Base-by-base conservation (phyloP, 2,888 invertebrate species). In the Pyrgus malvae region DNA sequence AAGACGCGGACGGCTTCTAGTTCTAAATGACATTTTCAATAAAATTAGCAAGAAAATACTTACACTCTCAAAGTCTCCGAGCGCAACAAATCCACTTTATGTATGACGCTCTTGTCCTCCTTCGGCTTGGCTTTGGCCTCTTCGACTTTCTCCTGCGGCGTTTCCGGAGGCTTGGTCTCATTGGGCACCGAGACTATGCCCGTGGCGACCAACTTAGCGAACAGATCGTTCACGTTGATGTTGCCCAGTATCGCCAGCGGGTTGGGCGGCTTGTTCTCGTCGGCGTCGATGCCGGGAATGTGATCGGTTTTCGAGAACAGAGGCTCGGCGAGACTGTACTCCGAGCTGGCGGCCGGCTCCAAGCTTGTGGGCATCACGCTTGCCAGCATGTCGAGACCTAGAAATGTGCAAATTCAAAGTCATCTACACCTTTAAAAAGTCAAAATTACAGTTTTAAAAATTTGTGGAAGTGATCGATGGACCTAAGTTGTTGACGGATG, bases 181-280 rank as follows among this genome's bases (percentile, higher is more conserved):
- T 65, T 69, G 2, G 69, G 37, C 57, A 65, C 63, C 21, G 76
- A 73, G 1, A 88, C 85, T 0, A 86, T 83, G 8, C 89, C 98
- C 1, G 95, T 95, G 0, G 95, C 95, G 1, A 98, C 94, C 5
- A 98, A 83, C 78, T 96, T 96, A 59, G 95, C 94, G 74, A 97
- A 96, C 21, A 98, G 84, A 63, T 96, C 96, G 58, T 93, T 94
- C 17, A 98, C 95, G 69, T 97, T 96, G 2, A 94, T 77, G 53
- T 83, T 80, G 16, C 81, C 76, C 0, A 90, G 71, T 8, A 74
- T 60, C 9, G 83, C 74, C 5, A 78, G 45, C 0, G 62, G 21
- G 77, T 65, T 14, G 81, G 79, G 11, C 0, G 83, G 80, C 29
- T 81, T 80, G 48, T 84, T 0, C 6, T 33, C 0, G 67, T 41